Base-by-base conservation (phyloP, 2,888 invertebrate genomes). In the Xestia c-nigrum region DNA sequence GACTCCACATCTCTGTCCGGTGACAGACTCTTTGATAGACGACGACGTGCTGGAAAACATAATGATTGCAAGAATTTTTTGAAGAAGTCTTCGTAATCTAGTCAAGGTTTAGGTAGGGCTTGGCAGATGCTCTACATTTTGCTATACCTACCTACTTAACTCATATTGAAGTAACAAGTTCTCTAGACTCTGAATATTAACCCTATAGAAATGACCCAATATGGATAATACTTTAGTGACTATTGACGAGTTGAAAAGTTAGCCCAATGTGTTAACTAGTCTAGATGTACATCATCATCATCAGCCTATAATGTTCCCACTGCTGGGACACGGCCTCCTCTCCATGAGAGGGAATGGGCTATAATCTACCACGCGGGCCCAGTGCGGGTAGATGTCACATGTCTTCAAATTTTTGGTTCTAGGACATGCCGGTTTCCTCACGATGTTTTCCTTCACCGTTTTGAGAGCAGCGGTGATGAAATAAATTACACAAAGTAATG, bases 1-100 rank as follows among this genome's bases (percentile, higher is more conserved):
- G 97, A 90, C 85, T 97, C 97, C 19, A 97, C 97, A 91, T 98
- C 98, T 92, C 91, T 97, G 92, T 95, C 97, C 38, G 93, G 95
- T 72, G 93, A 96, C 38, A 95, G 88, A 55, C 93, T 94, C 83
- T 96, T 96, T 14, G 97, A 97, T 0, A 97, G 89, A 38, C 96
- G 94, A 83, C 97, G 93, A 63, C 96, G 92, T 2, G 96, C 97
- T 96, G 89, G 1, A 82, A 47, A 3, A 67, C 1, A 43, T 72
- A 69, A 14, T 31, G 0, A 31, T 55, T 50, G 7, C 19, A 24
- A 55, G 3, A 72, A 40, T 24, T 31, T 31, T 19, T 59, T 31
- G 9, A 31, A 19, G 31, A 16, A 59, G 31, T 24, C 24, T n/a
- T 21, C 12, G n/a, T n/a, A 55, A n/a, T 1, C 4, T n/a, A 4